Base-by-base conservation (phyloP, 2,113 vertebrate species). In the Paedocypris sp. region DNA sequence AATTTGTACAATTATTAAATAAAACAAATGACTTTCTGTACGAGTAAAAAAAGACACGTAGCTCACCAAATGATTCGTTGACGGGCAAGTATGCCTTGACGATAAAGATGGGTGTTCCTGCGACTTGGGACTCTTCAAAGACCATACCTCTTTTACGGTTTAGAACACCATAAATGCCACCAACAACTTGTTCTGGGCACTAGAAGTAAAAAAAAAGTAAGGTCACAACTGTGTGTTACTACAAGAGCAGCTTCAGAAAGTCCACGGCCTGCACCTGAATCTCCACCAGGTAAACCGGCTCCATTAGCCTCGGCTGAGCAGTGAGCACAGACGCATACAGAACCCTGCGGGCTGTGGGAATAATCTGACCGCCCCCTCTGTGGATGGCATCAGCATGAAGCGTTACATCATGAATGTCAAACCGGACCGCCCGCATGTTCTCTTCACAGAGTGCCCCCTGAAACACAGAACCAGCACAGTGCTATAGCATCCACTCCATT, bases 41-140 rank as follows among this genome's bases (percentile, higher is more conserved):
- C n/a, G n/a, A n/a, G n/a, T n/a, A n/a, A n/a, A n/a, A n/a, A n/a
- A n/a, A n/a, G n/a, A n/a, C n/a, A n/a, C n/a, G n/a, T 15, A 15
- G 57, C 81, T 69, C 75, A 81, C 77, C 80, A 54, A 81, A 81
- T 28, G 72, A 81, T 54, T 86, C 69, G 6, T 79, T 86, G 41
- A 85, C 72, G n/a, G 80, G 76, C 28, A 82, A 67, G 16, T 66
- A 77, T 0, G 58, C 78, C 68, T 81, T 81, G 10, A 77, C 72
- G 5, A 81, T 50, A 51, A 83, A 80, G 60, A 77, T 29, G 2
- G 73, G 77, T 19, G 77, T 78, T 50, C 79, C 73, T 9, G 75
- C 71, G 7, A 78, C 74, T 32, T 83, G 80, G 3, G 72, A 73
- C 66, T 86, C 79, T 31, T 82, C 77, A 73, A 70, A 83, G 23